A percentile compares a stretch with the other conserved stretches of the same genome.
Evolutionary conservation across 1,140 invertebrate species (phyloP).

Genomic region (Euwallacea fornicatus): DNA sequence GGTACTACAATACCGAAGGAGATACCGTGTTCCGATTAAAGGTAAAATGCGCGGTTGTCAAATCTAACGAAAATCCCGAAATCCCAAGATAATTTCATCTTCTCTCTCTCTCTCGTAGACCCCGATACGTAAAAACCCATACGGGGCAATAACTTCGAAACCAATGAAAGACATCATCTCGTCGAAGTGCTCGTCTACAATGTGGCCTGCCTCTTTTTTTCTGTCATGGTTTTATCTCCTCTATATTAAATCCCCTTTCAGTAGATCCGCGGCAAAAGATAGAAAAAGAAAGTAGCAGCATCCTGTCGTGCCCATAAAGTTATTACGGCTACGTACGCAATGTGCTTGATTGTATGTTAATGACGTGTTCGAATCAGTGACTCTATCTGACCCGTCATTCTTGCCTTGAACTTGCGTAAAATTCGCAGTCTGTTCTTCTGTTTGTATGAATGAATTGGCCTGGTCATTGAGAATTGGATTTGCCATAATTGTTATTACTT

Average conservation of each 20-base stretch:
- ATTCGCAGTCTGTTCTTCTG: slow-evolving; percentile 15
- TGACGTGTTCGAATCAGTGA: slow-evolving; percentile 22
- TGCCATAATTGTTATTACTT: slow-evolving; percentile 9
- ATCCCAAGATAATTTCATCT: not conserved
- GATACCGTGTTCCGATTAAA: not conserved
- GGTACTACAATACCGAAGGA: slow-evolving; percentile 11
- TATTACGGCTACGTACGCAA: slow-evolving; percentile 19
- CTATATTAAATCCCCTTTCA: slow-evolving; percentile 5
- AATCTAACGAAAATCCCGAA: not conserved
- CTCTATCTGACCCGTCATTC: slow-evolving; percentile 29
- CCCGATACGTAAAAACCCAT: not conserved
- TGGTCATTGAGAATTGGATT: slow-evolving; percentile 23
- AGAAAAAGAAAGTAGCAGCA: slow-evolving; percentile 6
- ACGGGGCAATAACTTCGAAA: not conserved
- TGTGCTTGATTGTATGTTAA: slow-evolving; percentile 28
- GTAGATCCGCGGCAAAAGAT: slow-evolving; percentile 14
- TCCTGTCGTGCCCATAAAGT: slow-evolving; percentile 22
- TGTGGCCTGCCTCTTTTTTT: slow-evolving; percentile 3
- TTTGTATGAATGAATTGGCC: slow-evolving; percentile 21
- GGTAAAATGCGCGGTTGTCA: slow-evolving; percentile 7
- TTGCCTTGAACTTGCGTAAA: slow-evolving; percentile 32
- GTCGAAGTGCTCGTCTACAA: not conserved
- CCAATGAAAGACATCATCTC: not conserved
- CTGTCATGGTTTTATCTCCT: slow-evolving; percentile 14
- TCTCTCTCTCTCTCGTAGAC: not conserved